Evolutionary conservation across 2,113 vertebrate species (phyloP).

Genomic region (Onychostoma macrolepis): DNA sequence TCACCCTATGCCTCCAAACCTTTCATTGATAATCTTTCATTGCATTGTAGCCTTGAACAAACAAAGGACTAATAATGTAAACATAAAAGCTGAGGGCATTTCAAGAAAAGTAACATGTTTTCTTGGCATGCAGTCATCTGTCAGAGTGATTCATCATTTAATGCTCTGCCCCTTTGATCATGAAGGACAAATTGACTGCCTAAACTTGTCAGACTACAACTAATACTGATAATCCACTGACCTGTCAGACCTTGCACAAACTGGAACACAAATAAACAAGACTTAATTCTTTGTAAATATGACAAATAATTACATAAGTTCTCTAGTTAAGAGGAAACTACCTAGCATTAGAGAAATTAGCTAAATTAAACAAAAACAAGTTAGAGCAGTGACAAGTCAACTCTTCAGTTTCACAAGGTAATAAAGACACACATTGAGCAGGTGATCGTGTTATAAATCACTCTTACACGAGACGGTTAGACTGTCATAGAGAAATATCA

Average conservation of each 20-base stretch:
- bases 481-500: not conserved
- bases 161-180: not conserved
- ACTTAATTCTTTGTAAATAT: not conserved
- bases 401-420: not conserved
- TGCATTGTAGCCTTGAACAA: not conserved
- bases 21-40: not conserved
- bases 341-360: not conserved
- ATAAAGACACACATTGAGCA: not conserved
- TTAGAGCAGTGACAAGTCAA: not conserved
- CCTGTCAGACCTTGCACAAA: not conserved
- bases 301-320: not conserved
- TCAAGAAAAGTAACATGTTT: not conserved
- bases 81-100: not conserved
- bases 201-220: not conserved
- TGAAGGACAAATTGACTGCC: not conserved
- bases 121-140: conserved; percentile 1
- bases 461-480: not conserved
- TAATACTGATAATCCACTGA: not conserved
- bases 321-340: not conserved
- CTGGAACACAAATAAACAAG: not conserved
- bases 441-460: not conserved
- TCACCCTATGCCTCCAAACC: no score
- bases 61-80: not conserved
- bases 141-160: not conserved
- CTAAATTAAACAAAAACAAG: not conserved